Percentiles rank a stretch among this genome's conserved stretches.
These are phyloP conservation scores for Podarcis raffonei DNA, from an alignment of 2,113 vertebrate genomes.

Conservation along the genomic window DNA sequence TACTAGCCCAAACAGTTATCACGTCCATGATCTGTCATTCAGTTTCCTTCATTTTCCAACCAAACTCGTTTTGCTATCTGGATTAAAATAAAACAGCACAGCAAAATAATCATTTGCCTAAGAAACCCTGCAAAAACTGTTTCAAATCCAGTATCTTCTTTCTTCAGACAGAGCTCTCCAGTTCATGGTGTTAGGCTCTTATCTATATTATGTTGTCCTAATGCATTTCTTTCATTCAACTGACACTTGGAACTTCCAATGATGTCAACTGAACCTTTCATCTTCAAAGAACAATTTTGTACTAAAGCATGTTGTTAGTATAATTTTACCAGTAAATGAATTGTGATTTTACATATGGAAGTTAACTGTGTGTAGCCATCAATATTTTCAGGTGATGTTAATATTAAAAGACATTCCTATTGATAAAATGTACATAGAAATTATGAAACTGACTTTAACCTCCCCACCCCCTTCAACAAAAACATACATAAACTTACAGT, in stretches of 20 bases:
- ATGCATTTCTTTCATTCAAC: conserved; percentile 12
- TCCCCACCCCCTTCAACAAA: neutral
- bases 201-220: neutral
- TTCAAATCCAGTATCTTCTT: neutral
- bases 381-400: neutral
- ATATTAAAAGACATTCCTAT: neutral
- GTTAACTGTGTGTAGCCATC: neutral
- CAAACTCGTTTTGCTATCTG: neutral
- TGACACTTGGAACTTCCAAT: neutral
- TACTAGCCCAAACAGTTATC: neutral
- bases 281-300: conserved; percentile 15
- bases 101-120: neutral
- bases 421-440: neutral
- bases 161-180: neutral
- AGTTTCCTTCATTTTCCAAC: conserved; percentile 25
- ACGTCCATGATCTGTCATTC: conserved; percentile 12
- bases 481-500: rapidly evolving
- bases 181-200: neutral
- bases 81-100: neutral
- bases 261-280: neutral
- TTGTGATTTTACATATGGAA: neutral
- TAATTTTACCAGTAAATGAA: conserved; percentile 7
- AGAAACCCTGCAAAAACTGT: neutral
- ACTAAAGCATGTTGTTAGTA: neutral
- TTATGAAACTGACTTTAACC: neutral